These are phyloP conservation scores for Solenopsis invicta DNA, from an alignment of 1,140 invertebrate genomes.

Conservation along the genomic window DNA sequence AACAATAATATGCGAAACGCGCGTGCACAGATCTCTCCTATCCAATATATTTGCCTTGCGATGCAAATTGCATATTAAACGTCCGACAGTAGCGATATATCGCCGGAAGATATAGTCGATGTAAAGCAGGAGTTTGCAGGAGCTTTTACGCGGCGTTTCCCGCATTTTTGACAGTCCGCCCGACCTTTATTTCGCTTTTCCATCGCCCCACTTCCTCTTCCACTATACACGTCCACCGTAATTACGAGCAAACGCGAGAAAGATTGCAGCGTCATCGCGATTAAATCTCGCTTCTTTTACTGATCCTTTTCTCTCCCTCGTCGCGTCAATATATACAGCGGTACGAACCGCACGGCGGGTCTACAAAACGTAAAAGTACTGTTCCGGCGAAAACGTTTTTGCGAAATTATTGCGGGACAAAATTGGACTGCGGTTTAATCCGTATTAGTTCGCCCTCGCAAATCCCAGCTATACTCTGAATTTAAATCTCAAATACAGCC, in stretches of 20 bases:
- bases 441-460: slow-evolving; percentile 27
- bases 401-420: slow-evolving; percentile 43
- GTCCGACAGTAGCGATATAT: slow-evolving; percentile 26
- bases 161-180: slow-evolving; percentile 25
- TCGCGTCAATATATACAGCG: slow-evolving; percentile 30
- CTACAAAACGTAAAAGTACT: slow-evolving; percentile 40
- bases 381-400: slow-evolving; percentile 12
- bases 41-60: slow-evolving; percentile 17
- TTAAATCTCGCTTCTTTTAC: slow-evolving; percentile 54
- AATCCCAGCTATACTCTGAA: slow-evolving; percentile 18
- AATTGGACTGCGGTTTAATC: slow-evolving; percentile 59
- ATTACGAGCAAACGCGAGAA: slow-evolving; percentile 56
- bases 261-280: slow-evolving; percentile 56
- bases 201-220: neutral
- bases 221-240: slow-evolving; percentile 21
- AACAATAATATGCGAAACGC: neutral
- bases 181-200: slow-evolving; percentile 30
- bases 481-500: slow-evolving; percentile 6
- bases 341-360: slow-evolving; percentile 6
- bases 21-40: neutral
- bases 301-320: slow-evolving; percentile 44
- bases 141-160: slow-evolving; percentile 27
- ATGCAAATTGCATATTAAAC: slow-evolving; percentile 49
- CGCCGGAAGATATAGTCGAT: neutral
- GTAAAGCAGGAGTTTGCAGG: neutral